Conservation (phyloP, 1,140 invertebrate species). For the Drosophila azteca region DNA sequence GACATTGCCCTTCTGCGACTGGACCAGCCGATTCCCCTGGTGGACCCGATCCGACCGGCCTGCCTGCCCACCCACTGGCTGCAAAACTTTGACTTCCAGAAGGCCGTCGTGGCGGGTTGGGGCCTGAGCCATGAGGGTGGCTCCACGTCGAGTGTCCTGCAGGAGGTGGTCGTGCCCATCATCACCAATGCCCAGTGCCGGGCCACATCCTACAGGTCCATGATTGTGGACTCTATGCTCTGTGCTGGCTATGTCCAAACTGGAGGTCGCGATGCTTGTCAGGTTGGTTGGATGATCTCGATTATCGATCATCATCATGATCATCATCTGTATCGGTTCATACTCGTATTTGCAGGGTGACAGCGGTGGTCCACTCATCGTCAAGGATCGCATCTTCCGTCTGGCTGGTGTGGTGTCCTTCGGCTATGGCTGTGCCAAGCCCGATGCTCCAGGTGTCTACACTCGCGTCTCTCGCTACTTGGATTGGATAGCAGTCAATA, state of each 20-base stretch:
- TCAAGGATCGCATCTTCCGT: slow-evolving; percentile 94
- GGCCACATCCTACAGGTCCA: slow-evolving; percentile 93
- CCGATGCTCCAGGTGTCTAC: slow-evolving; percentile 91
- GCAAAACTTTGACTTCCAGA: slow-evolving; percentile 74
- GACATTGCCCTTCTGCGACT: slow-evolving; percentile 89
- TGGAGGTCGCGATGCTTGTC: slow-evolving; percentile 95
- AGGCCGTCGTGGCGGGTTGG: slow-evolving; percentile 89
- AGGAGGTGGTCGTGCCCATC: slow-evolving; percentile 93
- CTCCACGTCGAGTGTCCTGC: slow-evolving; percentile 91
- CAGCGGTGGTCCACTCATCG: slow-evolving; percentile 91
- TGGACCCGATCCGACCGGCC: slow-evolving; percentile 92
- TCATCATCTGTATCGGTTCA: not conserved
- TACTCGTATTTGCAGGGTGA: slow-evolving; percentile 80
- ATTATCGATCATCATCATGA: not conserved
- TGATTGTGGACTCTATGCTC: slow-evolving; percentile 94
- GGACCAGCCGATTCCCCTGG: slow-evolving; percentile 88
- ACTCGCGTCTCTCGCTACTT: slow-evolving; percentile 76
- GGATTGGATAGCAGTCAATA: slow-evolving; percentile 80
- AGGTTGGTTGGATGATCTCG: slow-evolving; percentile 84
- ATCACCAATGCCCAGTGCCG: slow-evolving; percentile 94
- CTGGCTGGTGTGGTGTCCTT: slow-evolving; percentile 91
- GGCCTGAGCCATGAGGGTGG: slow-evolving; percentile 93
- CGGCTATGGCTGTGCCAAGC: slow-evolving; percentile 91
- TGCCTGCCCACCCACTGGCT: slow-evolving; percentile 88
- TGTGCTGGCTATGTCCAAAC: slow-evolving; percentile 94